Base-by-base conservation (phyloP, 1,140 invertebrate species). In the Hyposmocoma kahamanoa region DNA sequence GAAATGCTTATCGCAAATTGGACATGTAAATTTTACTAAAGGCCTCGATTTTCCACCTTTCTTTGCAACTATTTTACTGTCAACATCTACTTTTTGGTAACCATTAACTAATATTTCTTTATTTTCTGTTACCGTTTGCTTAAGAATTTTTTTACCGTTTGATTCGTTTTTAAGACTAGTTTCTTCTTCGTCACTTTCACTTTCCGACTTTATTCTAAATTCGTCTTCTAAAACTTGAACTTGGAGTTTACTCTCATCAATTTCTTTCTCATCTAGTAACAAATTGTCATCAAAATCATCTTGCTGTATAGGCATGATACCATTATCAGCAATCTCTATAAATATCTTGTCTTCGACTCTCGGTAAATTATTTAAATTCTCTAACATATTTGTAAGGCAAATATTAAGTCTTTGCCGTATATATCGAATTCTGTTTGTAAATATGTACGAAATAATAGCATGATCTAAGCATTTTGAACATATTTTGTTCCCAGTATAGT, bases 221-320 rank as follows among this genome's bases (percentile, higher is more conserved):
- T 85, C 82, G 30, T 83, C 82, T 72, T 85, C 82, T 43, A 85
- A 46, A 20, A 84, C 61, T 22, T 81, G 73, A n/a, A 77, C 49
- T 52, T 68, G 62, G 0, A 66, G 22, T 50, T 76, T 59, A 13
- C 42, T 44, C 32, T 72, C 72, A 32, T 81, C 72, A 9, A 55
- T 45, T 13, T 68, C 49, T 22, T 62, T 51, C n/a, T 63, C 57
- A 26, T 63, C 49, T 21, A 55, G 5, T 8, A 66, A 15, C 5
- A 67, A 45, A 11, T 59, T 30, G 21, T 67, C 53, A 47, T 55
- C 56, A 4, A 47, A 44, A 18, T 64, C 49, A 22, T 56, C 30
- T 18, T 55, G 45, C n/a, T 52, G 43, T 26, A 42, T 34, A 6
- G 75, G 69, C 43, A 83, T 52, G 32, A 84, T 68, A 28, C 56